These are phyloP conservation scores for Proteles cristata DNA, from an alignment of 2,113 vertebrate genomes.

Conservation along the genomic window DNA sequence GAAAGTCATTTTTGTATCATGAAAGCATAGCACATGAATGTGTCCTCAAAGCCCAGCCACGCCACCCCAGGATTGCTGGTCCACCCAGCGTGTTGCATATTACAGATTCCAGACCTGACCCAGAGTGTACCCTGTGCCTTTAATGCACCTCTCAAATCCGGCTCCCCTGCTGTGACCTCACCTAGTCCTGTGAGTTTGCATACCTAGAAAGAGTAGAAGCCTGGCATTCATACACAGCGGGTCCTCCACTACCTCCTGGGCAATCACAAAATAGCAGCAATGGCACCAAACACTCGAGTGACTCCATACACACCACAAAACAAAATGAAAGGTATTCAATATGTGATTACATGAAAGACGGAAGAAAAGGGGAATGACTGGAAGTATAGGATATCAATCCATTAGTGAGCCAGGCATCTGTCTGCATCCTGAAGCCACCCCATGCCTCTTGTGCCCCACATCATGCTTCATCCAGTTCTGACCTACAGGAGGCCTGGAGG, in stretches of 20 bases:
- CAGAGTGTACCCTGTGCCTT: fast-evolving
- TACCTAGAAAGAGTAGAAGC: not conserved
- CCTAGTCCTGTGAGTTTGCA: not conserved
- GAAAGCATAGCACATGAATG: not conserved
- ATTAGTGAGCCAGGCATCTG: not conserved
- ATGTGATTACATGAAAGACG: not conserved
- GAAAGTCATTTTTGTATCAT: not conserved
- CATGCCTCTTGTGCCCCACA: not conserved
- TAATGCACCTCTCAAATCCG: not conserved
- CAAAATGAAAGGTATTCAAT: not conserved
- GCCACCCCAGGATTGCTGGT: not conserved
- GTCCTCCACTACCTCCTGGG: not conserved
- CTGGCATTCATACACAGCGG: not conserved
- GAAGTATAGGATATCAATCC: not conserved
- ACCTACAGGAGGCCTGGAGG: not conserved
- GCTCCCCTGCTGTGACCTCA: not conserved
- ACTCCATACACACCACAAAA: not conserved
- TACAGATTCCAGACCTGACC: not conserved
- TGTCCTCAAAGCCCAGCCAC: not conserved
- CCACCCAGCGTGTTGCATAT: not conserved
- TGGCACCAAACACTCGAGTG: not conserved
- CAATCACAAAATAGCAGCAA: not conserved
- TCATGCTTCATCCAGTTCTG: not conserved
- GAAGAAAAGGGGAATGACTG: not conserved
- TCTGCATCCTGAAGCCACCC: not conserved